phyloP scores from a whole-genome alignment of 2,797 vertebrate species.

The Pteronotus mesoamericanus region DNA sequence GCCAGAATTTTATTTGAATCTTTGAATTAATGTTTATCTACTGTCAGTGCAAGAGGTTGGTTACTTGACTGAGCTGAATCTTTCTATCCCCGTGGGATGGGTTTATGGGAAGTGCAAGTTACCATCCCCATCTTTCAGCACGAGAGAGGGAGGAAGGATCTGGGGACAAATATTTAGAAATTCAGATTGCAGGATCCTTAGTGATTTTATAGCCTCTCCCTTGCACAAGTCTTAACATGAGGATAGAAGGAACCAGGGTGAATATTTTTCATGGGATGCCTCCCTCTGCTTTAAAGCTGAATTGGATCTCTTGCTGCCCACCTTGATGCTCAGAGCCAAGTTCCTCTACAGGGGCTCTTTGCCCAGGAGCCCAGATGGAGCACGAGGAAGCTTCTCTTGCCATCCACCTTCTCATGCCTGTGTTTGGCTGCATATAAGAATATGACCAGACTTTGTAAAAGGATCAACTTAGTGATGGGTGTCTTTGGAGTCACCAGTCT shows the following conservation, averaged over 20 bases:
- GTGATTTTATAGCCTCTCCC: background rate
- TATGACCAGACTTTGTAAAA: background rate
- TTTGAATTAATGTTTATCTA: conserved; percentile 11
- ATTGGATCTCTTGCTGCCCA: background rate
- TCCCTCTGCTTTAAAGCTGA: background rate
- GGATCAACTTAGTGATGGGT: background rate
- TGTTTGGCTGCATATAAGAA: background rate
- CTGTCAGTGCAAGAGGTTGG: background rate
- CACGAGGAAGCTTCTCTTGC: too few species aligned
- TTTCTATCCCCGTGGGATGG: background rate
- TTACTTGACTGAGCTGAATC: background rate
- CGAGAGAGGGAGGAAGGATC: background rate
- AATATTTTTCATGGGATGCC: background rate
- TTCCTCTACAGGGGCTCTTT: background rate
- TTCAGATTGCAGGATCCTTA: background rate
- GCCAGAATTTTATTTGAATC: conserved; percentile 34
- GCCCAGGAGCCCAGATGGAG: background rate
- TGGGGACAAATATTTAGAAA: background rate
- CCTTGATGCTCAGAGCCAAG: background rate
- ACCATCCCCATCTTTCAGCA: background rate
- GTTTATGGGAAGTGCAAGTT: background rate
- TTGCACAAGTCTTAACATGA: background rate
- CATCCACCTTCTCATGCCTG: background rate
- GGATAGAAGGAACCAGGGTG: background rate
- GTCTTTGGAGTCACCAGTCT: background rate